phyloP scores from a whole-genome alignment of 2,888 invertebrate genomes.

The Sminthurides aquaticus region DNA sequence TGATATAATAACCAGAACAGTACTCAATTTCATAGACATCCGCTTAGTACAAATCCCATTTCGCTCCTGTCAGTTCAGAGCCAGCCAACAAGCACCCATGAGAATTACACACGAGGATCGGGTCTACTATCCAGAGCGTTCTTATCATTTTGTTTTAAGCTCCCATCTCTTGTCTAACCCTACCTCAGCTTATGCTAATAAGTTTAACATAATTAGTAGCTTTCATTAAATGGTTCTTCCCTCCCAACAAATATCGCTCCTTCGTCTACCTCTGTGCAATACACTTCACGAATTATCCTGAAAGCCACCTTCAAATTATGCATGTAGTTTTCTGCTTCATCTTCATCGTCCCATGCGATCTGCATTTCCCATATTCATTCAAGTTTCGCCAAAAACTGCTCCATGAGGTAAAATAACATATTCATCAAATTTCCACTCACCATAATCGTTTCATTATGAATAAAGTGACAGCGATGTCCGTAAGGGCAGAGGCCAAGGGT shows the following conservation, averaged over 20 bases:
- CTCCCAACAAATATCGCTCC: background rate
- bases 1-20: background rate
- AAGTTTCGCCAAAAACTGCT: no score
- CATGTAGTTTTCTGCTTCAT: no score
- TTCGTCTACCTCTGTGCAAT: background rate
- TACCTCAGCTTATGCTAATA: background rate
- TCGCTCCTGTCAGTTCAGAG: background rate
- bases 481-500: slow-evolving; percentile 96
- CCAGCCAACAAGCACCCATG: no score
- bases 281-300: background rate
- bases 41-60: background rate
- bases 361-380: no score
- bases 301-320: background rate
- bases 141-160: background rate
- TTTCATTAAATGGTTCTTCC: background rate
- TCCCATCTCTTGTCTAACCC: background rate
- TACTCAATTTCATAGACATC: background rate
- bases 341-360: no score
- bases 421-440: background rate
- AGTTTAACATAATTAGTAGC: background rate
- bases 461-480: slow-evolving; percentile 95
- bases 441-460: slow-evolving; percentile 66
- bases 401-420: no score
- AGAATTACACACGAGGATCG: no score
- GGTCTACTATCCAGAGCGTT: background rate